These are phyloP conservation scores for Colistium nudipinnis DNA, from an alignment of 2,113 vertebrate species.

Conservation along the genomic window DNA sequence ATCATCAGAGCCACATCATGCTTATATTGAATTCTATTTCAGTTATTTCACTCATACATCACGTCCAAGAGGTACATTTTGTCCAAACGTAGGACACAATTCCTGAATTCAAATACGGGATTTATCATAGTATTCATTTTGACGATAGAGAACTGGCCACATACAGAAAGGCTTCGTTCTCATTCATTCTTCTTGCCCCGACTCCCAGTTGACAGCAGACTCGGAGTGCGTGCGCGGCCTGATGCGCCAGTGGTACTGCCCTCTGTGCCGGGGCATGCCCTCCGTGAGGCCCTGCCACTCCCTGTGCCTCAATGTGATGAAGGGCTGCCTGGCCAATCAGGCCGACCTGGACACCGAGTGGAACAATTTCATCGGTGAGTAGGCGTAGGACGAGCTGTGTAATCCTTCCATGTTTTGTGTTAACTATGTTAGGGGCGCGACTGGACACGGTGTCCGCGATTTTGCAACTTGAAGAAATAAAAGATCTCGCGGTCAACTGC, in stretches of 20 bases:
- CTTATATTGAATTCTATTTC: background rate
- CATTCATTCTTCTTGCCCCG: too few species aligned
- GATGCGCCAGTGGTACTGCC: slow-evolving; percentile 90
- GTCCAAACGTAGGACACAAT: too few species aligned
- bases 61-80: too few species aligned
- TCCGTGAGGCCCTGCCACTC: slow-evolving; percentile 84
- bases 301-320: slow-evolving; percentile 91
- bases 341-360: slow-evolving; percentile 87
- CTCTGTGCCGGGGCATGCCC: slow-evolving; percentile 85
- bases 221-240: slow-evolving; percentile 84
- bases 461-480: background rate
- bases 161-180: too few species aligned
- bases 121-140: too few species aligned
- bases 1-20: background rate
- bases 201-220: slow-evolving; percentile 79
- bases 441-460: too few species aligned
- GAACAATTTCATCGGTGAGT: slow-evolving; percentile 88
- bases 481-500: background rate
- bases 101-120: too few species aligned
- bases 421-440: background rate
- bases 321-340: slow-evolving; percentile 88
- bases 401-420: background rate
- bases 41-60: too few species aligned
- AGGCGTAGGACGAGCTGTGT: background rate
- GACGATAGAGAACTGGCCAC: too few species aligned